These are phyloP conservation scores for Lampris incognitus DNA, from an alignment of 2,113 vertebrate genomes.

Conservation along the genomic window DNA sequence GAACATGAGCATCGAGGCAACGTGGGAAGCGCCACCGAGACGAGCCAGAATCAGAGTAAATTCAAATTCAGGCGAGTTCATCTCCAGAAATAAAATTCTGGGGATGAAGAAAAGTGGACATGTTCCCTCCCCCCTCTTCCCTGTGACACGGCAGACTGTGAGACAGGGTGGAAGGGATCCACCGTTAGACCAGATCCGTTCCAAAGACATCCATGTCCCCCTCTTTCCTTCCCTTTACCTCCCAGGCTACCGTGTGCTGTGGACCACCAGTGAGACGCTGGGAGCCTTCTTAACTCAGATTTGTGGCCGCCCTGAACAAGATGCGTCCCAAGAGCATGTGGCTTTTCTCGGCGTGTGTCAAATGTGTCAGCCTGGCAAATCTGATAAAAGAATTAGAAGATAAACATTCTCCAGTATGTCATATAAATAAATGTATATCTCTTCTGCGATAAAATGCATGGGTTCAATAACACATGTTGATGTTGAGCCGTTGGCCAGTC, in stretches of 20 bases:
- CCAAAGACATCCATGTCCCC: constrained; percentile 35
- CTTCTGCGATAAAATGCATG: constrained; percentile 32
- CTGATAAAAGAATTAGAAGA: constrained; percentile 10
- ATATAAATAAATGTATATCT: neutral
- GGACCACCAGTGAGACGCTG: constrained; percentile 32
- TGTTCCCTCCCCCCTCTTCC: neutral
- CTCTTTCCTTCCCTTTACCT: constrained; percentile 16
- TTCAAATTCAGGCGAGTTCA: neutral
- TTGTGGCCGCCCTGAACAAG: neutral
- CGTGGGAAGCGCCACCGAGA: neutral
- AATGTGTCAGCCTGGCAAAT: constrained; percentile 19
- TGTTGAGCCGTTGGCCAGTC: constrained; percentile 39
- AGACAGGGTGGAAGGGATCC: constrained; percentile 29
- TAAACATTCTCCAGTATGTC: constrained; percentile 14
- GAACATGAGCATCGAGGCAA: constrained; percentile 9
- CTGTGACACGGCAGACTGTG: constrained; percentile 7
- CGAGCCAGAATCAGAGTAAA: neutral
- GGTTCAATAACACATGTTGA: constrained; percentile 16
- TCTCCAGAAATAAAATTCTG: neutral
- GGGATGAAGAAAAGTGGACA: neutral
- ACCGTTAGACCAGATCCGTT: constrained; percentile 43
- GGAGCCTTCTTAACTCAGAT: constrained; percentile 10
- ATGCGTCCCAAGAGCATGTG: neutral
- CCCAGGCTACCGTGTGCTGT: constrained; percentile 5
- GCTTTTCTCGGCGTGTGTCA: neutral